Evolutionary conservation across 2,113 vertebrate species (phyloP), one percentile per base, ranked within the genome.

Genomic region (Mesitornis unicolor): DNA sequence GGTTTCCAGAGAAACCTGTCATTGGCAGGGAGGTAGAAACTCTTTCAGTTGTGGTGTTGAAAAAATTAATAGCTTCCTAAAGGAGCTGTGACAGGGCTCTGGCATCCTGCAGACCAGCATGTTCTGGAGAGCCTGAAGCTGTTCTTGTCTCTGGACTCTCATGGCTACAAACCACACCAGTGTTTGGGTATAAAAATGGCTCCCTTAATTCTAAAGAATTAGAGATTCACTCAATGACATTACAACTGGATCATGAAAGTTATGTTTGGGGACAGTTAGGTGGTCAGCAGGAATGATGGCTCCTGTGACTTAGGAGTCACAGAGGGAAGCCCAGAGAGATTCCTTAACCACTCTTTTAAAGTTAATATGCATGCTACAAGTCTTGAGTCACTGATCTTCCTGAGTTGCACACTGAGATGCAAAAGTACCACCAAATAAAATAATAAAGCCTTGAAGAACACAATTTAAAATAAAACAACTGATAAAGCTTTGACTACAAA

Each of bases 1-100:
- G 73, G 53, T 93, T 96, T 95, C 59, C 61, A 79, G 36, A 93
- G 90, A 93, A 73, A 91, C 73, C 73, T 1, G 0, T 60, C 90
- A 78, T 82, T 90, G 84, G n/a, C 87, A 89, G 74, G 33, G 68
- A 95, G 56, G 43, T 43, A 87, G 69, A 89, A 79, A 70, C 38
- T 70, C 28, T 96, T 89, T 91, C 92, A 96, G 79, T 86, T 68
- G 47, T 67, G 33, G 53, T 88, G 64, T 36, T 88, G 59, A 89
- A 92, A 94, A 89, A 93, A 75, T 11, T 54, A 82, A 68, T 57
- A n/a, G 35, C 33, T 84, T 91, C 48, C n/a, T 94, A 71, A 83
- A 96, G 79, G 60, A 92, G 45, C 33, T 51, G 40, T 42, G 57
- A 82, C 87, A 80, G 83, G 78, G n/a, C 54, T 95, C 91, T 87